Percentiles rank a stretch among this genome's conserved stretches.
phyloP scores from a whole-genome alignment of 2,888 invertebrate genomes.

The Lomographa bimaculata region DNA sequence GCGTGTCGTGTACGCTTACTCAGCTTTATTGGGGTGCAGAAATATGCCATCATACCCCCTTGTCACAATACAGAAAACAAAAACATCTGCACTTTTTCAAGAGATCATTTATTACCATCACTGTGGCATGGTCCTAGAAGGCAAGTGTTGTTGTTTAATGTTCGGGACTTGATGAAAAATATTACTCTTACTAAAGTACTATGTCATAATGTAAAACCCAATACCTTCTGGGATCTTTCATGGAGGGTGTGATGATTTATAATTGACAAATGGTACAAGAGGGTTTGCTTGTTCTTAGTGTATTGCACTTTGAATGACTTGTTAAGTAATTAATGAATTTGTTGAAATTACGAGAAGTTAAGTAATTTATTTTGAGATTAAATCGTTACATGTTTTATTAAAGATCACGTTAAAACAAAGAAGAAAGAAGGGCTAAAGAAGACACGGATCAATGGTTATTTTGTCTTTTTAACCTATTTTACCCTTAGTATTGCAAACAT shows the following conservation, averaged over 20 bases:
- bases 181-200: too few species aligned
- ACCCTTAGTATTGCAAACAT: too few species aligned
- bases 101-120: too few species aligned
- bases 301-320: constrained; percentile 1
- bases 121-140: too few species aligned
- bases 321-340: constrained; percentile 6
- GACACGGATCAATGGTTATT: too few species aligned
- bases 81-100: not conserved
- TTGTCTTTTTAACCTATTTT: too few species aligned
- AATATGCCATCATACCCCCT: constrained; percentile 1
- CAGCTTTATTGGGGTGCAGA: constrained; percentile 10
- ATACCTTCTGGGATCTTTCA: not conserved
- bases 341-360: constrained; percentile 1
- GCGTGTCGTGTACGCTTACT: constrained; percentile 16
- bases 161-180: too few species aligned
- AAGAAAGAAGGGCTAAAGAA: too few species aligned
- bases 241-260: not conserved
- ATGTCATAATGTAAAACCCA: too few species aligned
- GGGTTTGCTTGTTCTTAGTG: not conserved
- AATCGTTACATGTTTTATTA: too few species aligned
- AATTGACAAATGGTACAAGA: constrained; percentile 1
- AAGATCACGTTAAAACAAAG: too few species aligned
- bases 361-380: constrained; percentile 6
- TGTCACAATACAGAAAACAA: constrained; percentile 3
- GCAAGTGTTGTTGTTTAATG: too few species aligned